These are phyloP conservation scores for Tenualosa ilisha DNA, from an alignment of 2,797 vertebrate genomes.

Conservation along the genomic window DNA sequence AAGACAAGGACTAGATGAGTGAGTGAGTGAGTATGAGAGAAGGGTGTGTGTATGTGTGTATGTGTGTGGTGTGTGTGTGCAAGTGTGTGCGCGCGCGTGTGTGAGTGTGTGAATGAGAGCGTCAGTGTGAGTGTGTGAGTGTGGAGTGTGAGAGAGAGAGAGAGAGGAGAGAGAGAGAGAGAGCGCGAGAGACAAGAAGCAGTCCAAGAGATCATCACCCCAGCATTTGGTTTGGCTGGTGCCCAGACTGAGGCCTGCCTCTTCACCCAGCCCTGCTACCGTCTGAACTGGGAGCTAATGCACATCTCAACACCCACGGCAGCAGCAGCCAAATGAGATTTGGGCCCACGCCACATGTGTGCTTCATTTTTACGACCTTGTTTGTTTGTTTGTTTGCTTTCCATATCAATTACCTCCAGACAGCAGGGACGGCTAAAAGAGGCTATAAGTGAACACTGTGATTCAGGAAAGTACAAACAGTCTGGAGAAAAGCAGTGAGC, in stretches of 20 bases:
- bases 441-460: neutral
- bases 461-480: no score
- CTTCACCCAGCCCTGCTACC: neutral
- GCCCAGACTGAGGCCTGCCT: neutral
- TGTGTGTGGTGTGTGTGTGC: no score
- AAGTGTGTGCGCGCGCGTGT: no score
- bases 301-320: neutral
- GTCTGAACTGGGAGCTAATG: neutral
- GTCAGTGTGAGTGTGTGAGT: no score
- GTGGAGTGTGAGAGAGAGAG: neutral
- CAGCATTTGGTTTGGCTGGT: neutral
- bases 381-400: neutral
- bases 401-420: neutral
- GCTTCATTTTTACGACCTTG: no score
- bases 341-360: neutral
- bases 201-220: neutral
- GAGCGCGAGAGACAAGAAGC: neutral
- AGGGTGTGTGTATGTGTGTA: no score
- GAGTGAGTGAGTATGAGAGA: neutral
- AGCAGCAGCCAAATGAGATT: neutral
- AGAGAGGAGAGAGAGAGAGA: neutral
- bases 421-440: neutral
- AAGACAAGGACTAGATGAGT: neutral
- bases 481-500: no score
- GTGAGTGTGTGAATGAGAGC: no score